A percentile compares a stretch with the other conserved stretches of the same genome.
Evolutionary conservation across 2,888 invertebrate species (phyloP).

Genomic region (Eristalis arbustorum): DNA sequence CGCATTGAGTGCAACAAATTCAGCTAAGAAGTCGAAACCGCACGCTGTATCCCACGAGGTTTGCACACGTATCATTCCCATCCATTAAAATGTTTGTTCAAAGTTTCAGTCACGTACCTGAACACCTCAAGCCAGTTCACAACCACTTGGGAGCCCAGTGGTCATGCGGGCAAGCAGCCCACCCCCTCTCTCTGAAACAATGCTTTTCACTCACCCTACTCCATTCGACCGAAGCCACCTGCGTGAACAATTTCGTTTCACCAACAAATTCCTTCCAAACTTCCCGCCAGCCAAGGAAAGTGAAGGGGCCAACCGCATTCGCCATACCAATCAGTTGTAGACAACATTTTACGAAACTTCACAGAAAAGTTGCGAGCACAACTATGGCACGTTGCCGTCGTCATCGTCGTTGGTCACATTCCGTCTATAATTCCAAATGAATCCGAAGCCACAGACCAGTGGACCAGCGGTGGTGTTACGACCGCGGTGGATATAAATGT

Average conservation of each 20-base stretch:
- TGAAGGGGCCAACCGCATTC: background rate
- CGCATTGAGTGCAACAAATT: background rate
- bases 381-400: background rate
- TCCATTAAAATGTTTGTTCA: background rate
- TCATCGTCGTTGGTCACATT: constrained; percentile 1
- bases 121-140: background rate
- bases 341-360: background rate
- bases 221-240: background rate
- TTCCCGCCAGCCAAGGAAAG: background rate
- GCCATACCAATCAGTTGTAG: background rate
- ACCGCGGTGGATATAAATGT: background rate
- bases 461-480: background rate
- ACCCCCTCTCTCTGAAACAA: background rate
- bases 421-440: constrained; percentile 31
- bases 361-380: background rate
- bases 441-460: constrained; percentile 15
- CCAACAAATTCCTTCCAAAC: background rate
- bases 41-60: background rate
- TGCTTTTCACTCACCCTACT: background rate
- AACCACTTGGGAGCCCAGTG: background rate
- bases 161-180: too few relatives aligned
- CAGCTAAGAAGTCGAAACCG: background rate
- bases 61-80: background rate
- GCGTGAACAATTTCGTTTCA: background rate
- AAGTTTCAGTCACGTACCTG: background rate